These are phyloP conservation scores for Sigmodon hispidus DNA, from an alignment of 2,113 vertebrate genomes.

Conservation along the genomic window DNA sequence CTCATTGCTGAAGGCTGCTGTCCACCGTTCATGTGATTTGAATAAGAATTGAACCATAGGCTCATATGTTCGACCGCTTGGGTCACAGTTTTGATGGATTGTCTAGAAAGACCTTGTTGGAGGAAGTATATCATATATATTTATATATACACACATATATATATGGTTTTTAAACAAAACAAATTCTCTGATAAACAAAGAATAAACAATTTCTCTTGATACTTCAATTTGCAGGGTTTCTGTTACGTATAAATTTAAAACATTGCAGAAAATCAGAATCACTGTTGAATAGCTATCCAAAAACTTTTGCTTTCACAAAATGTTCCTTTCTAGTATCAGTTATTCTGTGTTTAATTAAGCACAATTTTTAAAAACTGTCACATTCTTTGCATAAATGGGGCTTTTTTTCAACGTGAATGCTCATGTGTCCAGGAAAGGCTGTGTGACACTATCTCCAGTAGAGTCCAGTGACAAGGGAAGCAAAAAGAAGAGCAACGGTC, in stretches of 20 bases:
- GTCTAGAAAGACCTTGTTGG: background rate
- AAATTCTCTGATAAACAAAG: background rate
- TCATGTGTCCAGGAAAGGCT: background rate
- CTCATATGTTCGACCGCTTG: background rate
- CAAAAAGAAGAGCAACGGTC: background rate
- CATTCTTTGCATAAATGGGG: background rate
- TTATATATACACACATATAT: too few relatives aligned
- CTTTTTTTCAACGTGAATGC: background rate
- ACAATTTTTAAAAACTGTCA: background rate
- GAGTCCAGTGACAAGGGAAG: background rate
- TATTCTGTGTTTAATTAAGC: background rate
- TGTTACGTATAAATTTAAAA: background rate
- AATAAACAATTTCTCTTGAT: background rate
- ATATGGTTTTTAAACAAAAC: background rate
- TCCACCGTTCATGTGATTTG: background rate
- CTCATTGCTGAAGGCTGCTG: background rate
- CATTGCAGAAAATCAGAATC: background rate
- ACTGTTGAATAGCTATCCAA: background rate
- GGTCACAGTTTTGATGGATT: background rate
- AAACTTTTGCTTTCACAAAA: background rate
- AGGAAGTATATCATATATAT: background rate
- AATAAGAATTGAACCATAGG: background rate
- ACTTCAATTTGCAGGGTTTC: background rate
- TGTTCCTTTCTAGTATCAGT: background rate
- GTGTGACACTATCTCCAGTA: background rate